phyloP scores from a whole-genome alignment of 2,888 invertebrate genomes.

The Himalopsyche anomala region DNA sequence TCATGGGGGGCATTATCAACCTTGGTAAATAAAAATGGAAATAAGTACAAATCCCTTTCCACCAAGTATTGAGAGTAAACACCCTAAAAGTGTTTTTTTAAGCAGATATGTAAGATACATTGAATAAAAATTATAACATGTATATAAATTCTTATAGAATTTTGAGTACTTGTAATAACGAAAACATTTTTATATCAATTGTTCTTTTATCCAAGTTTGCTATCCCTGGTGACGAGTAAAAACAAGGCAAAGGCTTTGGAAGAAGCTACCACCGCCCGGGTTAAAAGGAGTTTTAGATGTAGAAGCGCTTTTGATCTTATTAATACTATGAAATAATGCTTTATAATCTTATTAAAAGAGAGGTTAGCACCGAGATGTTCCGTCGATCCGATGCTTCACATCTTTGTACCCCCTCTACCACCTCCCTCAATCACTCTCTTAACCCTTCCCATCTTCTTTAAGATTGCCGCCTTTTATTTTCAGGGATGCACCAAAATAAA shows the following conservation, averaged over 20 bases:
- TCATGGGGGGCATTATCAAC: too few species aligned
- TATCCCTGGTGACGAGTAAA: constrained; percentile 6
- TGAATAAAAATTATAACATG: too few species aligned
- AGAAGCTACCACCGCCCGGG: constrained; percentile 68
- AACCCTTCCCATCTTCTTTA: constrained; percentile 49
- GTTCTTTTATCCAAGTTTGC: not conserved
- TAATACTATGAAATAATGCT: constrained; percentile 86
- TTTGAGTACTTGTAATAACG: too few species aligned
- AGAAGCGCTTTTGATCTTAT: constrained; percentile 85
- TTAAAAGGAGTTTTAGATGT: constrained; percentile 79
- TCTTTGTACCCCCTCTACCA: constrained; percentile 67
- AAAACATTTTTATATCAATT: too few species aligned
- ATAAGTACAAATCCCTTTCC: too few species aligned
- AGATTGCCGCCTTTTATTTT: constrained; percentile 44
- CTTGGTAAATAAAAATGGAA: too few species aligned
- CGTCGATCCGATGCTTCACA: constrained; percentile 58
- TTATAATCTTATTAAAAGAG: constrained; percentile 86
- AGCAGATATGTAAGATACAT: too few species aligned
- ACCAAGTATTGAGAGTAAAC: too few species aligned
- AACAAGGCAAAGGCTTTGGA: constrained; percentile 34
- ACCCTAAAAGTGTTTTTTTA: too few species aligned
- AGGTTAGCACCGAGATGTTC: constrained; percentile 78
- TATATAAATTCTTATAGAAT: too few species aligned
- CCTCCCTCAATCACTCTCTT: constrained; percentile 39
- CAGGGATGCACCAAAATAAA: not conserved